A percentile compares a stretch with the other conserved stretches of the same genome.
Evolutionary conservation across 1,140 invertebrate species (phyloP).

Genomic region (Pomacea maculata): DNA sequence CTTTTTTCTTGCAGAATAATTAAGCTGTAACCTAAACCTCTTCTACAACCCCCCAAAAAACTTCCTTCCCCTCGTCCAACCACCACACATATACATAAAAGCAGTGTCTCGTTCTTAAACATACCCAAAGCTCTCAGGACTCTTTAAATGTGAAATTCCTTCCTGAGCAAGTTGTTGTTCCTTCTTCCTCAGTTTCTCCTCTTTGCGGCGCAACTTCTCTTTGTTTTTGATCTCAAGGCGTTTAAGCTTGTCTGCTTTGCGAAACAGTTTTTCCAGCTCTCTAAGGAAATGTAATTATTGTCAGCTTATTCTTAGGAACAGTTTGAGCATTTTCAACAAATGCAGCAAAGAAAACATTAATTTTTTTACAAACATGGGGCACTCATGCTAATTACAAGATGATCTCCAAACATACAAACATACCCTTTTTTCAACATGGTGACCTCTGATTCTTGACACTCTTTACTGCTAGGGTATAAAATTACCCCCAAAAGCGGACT

Average conservation of each 20-base stretch:
- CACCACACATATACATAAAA: no score
- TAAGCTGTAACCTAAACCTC: no score
- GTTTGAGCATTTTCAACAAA: not conserved
- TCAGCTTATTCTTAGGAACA: not conserved
- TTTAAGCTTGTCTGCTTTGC: not conserved
- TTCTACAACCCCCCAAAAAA: not conserved
- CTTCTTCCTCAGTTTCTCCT: no score
- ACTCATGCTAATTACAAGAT: no score
- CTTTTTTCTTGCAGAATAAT: no score
- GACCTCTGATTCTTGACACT: conserved; percentile 1
- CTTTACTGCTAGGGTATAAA: conserved; percentile 28
- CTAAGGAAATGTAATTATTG: not conserved
- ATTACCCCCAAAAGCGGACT: conserved; percentile 38
- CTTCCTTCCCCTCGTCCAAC: not conserved
- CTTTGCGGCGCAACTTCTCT: no score
- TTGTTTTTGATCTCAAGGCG: not conserved
- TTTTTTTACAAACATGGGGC: no score
- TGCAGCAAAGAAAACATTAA: no score
- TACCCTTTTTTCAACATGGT: not conserved
- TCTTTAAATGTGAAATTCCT: no score
- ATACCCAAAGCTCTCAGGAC: no score
- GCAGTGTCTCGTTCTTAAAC: no score
- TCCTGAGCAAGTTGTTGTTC: no score
- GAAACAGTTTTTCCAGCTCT: not conserved
- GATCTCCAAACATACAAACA: not conserved